These are phyloP conservation scores for Anadara kagoshimensis DNA, from an alignment of 1,140 invertebrate genomes.

Conservation along the genomic window DNA sequence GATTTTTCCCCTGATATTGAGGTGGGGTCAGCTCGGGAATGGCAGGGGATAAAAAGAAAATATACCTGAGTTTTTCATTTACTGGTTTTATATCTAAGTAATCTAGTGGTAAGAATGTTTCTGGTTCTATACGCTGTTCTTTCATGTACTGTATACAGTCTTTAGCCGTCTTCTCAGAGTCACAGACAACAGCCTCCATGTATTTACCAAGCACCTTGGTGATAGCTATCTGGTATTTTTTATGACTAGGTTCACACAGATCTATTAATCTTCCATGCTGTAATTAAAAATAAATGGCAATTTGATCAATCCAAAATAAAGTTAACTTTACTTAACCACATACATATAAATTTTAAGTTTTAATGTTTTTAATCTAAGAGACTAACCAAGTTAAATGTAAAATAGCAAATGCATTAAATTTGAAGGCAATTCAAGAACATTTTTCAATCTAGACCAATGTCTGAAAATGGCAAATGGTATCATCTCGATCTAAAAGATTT, in stretches of 20 bases:
- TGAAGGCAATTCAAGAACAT: not conserved
- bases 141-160: conserved; percentile 99
- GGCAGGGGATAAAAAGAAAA: not conserved
- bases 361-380: too few species aligned
- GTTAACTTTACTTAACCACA: too few species aligned
- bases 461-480: too few species aligned
- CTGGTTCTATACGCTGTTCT: conserved; percentile 97
- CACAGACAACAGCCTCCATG: conserved; percentile 99
- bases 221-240: conserved; percentile 94
- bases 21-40: too few species aligned
- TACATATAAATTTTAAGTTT: too few species aligned
- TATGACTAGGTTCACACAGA: conserved; percentile 99
- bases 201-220: conserved; percentile 98
- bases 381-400: not conserved
- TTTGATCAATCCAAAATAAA: not conserved
- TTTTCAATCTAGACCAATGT: not conserved
- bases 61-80: conserved; percentile 85
- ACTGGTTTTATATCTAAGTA: conserved; percentile 97
- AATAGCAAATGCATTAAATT: not conserved
- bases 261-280: conserved; percentile 98
- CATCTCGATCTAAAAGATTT: too few species aligned
- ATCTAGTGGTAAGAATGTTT: conserved; percentile 98
- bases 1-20: too few species aligned
- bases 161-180: conserved; percentile 97
- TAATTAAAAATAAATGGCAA: conserved; percentile 41